Evolutionary conservation across 2,888 invertebrate genomes (phyloP).

Genomic region (Aphidoletes aphidimyza): DNA sequence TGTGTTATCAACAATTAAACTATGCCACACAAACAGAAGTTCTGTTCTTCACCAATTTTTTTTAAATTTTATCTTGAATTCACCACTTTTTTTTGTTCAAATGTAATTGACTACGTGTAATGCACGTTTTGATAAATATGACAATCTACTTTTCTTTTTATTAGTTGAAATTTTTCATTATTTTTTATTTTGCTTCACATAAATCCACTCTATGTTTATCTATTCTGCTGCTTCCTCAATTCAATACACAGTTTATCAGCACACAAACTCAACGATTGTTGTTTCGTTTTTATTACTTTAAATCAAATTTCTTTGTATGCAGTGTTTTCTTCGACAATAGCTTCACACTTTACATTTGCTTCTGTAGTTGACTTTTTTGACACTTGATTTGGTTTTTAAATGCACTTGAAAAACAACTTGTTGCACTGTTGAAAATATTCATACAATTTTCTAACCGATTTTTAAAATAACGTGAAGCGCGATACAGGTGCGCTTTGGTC

Average conservation of each 20-base stretch:
- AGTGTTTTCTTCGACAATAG: neutral
- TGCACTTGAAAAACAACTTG: neutral
- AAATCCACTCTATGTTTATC: neutral
- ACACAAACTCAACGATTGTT: neutral
- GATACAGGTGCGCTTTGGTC: slow-evolving; percentile 17
- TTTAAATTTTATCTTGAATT: no score
- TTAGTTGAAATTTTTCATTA: neutral
- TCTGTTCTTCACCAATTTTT: no score
- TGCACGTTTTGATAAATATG: neutral
- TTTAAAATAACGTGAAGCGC: neutral
- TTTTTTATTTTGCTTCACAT: neutral
- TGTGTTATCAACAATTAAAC: no score
- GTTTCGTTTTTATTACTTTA: neutral
- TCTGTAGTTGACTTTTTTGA: neutral
- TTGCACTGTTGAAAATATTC: neutral
- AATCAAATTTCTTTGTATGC: neutral
- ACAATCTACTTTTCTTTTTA: neutral
- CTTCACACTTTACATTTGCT: neutral
- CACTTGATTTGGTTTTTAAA: neutral
- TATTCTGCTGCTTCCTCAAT: neutral
- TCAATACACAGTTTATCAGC: neutral
- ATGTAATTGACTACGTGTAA: neutral
- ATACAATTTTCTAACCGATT: neutral
- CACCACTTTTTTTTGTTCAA: no score
- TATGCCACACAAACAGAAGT: no score